Evolutionary conservation across 2,797 vertebrate species (phyloP).

Genomic region (Myotis planiceps): DNA sequence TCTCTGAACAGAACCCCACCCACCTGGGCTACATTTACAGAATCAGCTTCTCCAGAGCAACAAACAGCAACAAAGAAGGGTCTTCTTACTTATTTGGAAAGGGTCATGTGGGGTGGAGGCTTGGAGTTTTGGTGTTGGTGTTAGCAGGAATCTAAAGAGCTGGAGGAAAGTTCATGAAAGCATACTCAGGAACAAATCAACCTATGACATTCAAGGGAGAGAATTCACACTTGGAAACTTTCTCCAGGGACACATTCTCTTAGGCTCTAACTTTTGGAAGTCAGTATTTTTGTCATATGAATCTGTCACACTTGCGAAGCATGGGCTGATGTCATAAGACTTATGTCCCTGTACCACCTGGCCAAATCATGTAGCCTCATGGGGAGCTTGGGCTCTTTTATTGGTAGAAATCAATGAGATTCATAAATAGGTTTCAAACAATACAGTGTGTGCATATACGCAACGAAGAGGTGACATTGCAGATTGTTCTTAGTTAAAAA

Average conservation of each 20-base stretch:
- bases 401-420: background rate
- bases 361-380: background rate
- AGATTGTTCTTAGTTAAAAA: background rate
- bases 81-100: background rate
- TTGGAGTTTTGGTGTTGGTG: background rate
- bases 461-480: background rate
- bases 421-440: background rate
- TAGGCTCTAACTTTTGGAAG: background rate
- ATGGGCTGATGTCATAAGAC: background rate
- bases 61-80: background rate
- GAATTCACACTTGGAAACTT: background rate
- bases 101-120: background rate
- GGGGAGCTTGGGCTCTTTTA: background rate
- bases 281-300: background rate
- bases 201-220: background rate
- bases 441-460: background rate
- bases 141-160: background rate
- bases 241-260: background rate
- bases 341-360: background rate
- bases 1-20: conserved; percentile 66
- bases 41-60: background rate
- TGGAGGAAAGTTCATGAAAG: background rate
- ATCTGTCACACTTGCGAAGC: background rate
- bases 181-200: background rate
- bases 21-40: background rate